A percentile compares a stretch with the other conserved stretches of the same genome.
phyloP scores from a whole-genome alignment of 2,113 vertebrate genomes.

The Addax nasomaculatus region DNA sequence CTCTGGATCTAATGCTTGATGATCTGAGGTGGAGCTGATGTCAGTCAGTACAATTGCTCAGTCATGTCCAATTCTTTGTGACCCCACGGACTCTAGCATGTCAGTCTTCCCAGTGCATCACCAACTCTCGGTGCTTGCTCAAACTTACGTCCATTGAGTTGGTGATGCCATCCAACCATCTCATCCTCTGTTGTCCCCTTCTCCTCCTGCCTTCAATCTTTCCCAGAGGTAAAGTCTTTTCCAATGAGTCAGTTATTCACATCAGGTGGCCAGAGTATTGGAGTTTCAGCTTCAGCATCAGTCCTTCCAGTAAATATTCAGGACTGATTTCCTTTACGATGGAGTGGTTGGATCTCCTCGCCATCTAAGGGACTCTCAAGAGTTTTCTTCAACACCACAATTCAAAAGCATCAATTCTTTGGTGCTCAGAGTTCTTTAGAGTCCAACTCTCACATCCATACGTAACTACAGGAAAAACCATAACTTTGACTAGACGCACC shows the following conservation, averaged over 20 bases:
- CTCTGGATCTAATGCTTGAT: background rate
- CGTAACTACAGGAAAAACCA: background rate
- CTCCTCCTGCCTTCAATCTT: background rate
- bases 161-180: background rate
- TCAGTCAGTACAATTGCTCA: background rate
- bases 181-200: background rate
- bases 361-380: background rate
- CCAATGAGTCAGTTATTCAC: background rate
- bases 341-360: background rate
- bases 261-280: background rate
- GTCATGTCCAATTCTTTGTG: fast-evolving
- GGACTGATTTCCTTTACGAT: background rate
- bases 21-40: background rate
- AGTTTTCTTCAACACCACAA: background rate
- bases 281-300: background rate
- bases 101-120: background rate
- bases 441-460: background rate
- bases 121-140: background rate
- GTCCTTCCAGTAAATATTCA: background rate
- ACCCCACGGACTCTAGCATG: background rate
- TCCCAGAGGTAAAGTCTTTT: background rate
- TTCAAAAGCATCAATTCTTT: background rate
- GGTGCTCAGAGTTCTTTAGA: background rate
- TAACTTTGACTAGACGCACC: background rate
- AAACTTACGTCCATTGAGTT: fast-evolving